A percentile compares a stretch with the other conserved stretches of the same genome.
phyloP scores from a whole-genome alignment of 2,888 invertebrate species.

The Standfussiana lucernea region DNA sequence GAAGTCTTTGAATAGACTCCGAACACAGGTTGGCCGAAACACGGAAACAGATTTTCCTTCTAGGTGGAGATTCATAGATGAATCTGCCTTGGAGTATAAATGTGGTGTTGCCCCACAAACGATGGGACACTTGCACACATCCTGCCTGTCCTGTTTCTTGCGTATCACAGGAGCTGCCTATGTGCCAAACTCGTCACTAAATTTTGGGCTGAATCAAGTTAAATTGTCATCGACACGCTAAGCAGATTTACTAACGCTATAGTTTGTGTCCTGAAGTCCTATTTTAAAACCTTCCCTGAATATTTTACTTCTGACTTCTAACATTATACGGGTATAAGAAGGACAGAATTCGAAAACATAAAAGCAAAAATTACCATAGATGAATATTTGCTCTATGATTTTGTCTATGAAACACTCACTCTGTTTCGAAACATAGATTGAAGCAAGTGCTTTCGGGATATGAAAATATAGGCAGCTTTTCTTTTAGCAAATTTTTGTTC shows the following conservation, averaged over 20 bases:
- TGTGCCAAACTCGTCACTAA: too few relatives aligned
- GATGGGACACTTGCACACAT: too few relatives aligned
- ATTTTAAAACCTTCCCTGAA: neutral
- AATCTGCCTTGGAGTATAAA: too few relatives aligned
- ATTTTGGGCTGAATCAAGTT: too few relatives aligned
- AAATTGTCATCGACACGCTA: too few relatives aligned
- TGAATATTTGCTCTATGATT: conserved; percentile 39
- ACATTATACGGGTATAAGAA: neutral
- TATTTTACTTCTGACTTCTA: neutral
- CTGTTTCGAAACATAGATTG: conserved; percentile 6
- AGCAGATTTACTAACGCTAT: neutral
- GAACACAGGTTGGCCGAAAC: too few relatives aligned
- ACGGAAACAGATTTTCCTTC: too few relatives aligned
- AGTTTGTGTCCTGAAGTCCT: neutral
- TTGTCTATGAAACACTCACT: conserved; percentile 18
- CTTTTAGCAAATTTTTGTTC: conserved; percentile 18
- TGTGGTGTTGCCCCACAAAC: too few relatives aligned
- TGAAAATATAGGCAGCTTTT: neutral
- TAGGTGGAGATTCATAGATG: too few relatives aligned
- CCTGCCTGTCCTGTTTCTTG: too few relatives aligned
- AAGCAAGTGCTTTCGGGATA: conserved; percentile 20
- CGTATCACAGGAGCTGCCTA: too few relatives aligned
- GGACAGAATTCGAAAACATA: conserved; percentile 26
- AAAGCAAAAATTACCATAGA: conserved; percentile 40
- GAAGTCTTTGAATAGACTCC: too few relatives aligned